Base-by-base conservation (phyloP, 92 coral and sea anemone species). In the Palythoa grandis region DNA sequence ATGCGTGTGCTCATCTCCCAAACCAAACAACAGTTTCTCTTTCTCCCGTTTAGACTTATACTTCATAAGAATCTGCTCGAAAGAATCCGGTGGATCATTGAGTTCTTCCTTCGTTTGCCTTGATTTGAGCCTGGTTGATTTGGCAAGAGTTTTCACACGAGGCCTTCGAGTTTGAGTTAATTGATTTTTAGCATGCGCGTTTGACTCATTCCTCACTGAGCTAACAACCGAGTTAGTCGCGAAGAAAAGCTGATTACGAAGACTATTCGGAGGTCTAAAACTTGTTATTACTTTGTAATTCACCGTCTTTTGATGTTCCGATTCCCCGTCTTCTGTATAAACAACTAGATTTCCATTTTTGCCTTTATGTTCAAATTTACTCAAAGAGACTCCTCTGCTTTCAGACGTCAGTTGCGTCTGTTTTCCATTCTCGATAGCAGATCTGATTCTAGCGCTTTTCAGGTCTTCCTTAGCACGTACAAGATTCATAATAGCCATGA, bases 291-390 rank as follows among this genome's bases (percentile, higher is more conserved):
- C 96, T 50, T 89, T 92, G 83, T 84, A 92, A 70, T 89, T 89
- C 29, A 92, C 93, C 69, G 87, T 71, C 19, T 68, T 77, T 68
- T 82, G 43, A 47, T 70, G 53, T 72, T 70, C 61, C 24, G 53
- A 7, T 23, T 52, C 79, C 82, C 90, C 91, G 68, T 93, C 97
- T 82, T 95, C 92, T 4, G 97, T 96, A 72, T 91, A 97, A 43
- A 97, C 98, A 17, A 92, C 89, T n/a, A 95, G 89, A 20, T 95
- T 96, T 20, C 97, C 97, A 12, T 91, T 89, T 2, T 92, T 92
- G 22, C 97, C 96, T n/a, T 83, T 85, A 52, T 95, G 96, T 70
- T 95, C 99, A 90, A 93, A 97, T 87, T 93, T 93, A 77, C 91
- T 90, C 48, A 93, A 90, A 77, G 87, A 76, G 71, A 91, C 88